Percentiles rank a stretch among this genome's conserved stretches.
Conservation (phyloP, 2,888 invertebrate species). For the Drosophila peninsularis region DNA sequence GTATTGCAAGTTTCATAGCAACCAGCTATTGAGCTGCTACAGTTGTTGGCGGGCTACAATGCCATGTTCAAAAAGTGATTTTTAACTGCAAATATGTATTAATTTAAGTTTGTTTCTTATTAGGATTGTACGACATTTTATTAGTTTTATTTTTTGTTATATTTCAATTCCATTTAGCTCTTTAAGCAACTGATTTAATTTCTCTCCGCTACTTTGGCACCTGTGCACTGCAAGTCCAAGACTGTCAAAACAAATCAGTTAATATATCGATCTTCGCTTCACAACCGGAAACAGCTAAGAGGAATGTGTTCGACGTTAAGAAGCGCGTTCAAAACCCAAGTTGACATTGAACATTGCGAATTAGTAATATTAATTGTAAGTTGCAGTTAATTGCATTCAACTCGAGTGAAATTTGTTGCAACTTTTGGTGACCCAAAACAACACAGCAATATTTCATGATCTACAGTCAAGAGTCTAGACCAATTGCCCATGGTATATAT, state of each 20-base stretch:
- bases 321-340: not conserved
- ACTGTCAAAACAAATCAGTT: not conserved
- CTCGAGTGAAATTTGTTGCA: conserved; percentile 14
- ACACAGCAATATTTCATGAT: conserved; percentile 22
- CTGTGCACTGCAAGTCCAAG: not conserved
- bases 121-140: not conserved
- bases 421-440: conserved; percentile 32
- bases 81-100: not conserved
- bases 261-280: not conserved
- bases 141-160: not conserved
- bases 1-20: conserved; percentile 2
- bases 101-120: no score
- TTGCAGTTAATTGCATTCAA: conserved; percentile 4
- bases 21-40: conserved; percentile 1
- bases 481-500: conserved; percentile 14
- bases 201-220: not conserved
- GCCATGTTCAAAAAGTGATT: not conserved
- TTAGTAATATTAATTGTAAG: conserved; percentile 14
- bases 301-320: not conserved
- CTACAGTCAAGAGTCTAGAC: conserved; percentile 18
- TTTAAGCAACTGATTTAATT: not conserved
- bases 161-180: not conserved
- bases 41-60: not conserved
- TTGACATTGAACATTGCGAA: conserved; percentile 11
- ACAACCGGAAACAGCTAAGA: not conserved